Evolutionary conservation across 2,888 invertebrate genomes (phyloP), one percentile per base, ranked within the genome.

Genomic region (Blastobasis lacticolella): DNA sequence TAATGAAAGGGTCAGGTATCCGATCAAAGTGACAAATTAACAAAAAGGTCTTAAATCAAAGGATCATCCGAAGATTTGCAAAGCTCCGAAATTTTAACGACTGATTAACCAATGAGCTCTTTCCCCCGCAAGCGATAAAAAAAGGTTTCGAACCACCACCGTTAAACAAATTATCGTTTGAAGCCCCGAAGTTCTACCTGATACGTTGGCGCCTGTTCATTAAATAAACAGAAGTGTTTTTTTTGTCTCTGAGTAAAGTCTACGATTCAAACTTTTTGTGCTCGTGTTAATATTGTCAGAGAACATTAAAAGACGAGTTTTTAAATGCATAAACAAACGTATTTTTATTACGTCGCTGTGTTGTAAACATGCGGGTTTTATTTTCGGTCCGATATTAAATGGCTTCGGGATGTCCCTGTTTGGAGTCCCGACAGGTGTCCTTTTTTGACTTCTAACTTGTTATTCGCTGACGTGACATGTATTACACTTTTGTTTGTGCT

Each of bases 81-180:
- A 38, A 36, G 38, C 45, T 9, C 6, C 40, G 51, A 48, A 47
- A 48, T 41, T 51, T 8, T 45, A 48, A 45, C 40, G 48, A 51
- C 51, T 41, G 40, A 38, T 52, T 42, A 49, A 46, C 44, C 45
- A 37, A 46, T 48, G 43, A 37, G 10, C 40, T 45, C n/a, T 50
- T 53, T 53, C 23, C 36, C 41, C 23, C 9, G 46, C 38, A 7
- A 44, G 51, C 49, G 38, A 45, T 48, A 46, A 50, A 46, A 47
- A 38, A 10, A 45, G 23, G 7, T 10, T 10, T 10, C 36, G 8
- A 10, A 10, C 36, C 10, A 55, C 57, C 50, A 55, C 58, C 59
- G 60, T 61, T 61, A 61, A 60, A 57, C 64, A 71, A 69, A 70
- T 73, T 72, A 72, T 58, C 63, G 62, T 66, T 67, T 61, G 58